Evolutionary conservation across 1,140 invertebrate species (phyloP).

Genomic region (Bombus consobrinus): DNA sequence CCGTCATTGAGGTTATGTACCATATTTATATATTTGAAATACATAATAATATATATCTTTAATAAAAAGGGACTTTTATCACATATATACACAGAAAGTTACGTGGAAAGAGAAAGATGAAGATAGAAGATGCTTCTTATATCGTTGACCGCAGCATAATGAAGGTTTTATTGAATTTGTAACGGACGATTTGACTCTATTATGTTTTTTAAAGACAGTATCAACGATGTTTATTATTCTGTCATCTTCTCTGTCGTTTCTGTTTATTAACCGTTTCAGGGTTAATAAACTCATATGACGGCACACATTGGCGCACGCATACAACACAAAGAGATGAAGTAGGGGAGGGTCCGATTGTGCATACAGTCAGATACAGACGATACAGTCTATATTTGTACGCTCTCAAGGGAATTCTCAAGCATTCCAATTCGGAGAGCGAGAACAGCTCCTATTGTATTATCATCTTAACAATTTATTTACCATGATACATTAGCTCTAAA

Average conservation of each 20-base stretch:
- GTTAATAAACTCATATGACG: conserved; percentile 81
- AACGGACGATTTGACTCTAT: neutral
- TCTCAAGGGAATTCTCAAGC: neutral
- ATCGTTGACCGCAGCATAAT: neutral
- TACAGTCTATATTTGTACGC: conserved; percentile 36
- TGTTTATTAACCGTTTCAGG: conserved; percentile 83
- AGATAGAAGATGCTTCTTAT: neutral
- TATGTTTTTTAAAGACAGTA: conserved; percentile 5
- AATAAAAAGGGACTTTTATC: neutral
- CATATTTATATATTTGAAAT: too few species aligned
- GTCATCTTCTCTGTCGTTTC: conserved; percentile 84
- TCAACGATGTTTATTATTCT: conserved; percentile 87
- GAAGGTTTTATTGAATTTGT: conserved; percentile 17
- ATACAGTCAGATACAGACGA: neutral
- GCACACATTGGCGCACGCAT: too few species aligned
- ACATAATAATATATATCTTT: neutral
- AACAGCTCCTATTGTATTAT: neutral
- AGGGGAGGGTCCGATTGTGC: neutral
- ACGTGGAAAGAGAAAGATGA: neutral
- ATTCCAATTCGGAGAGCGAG: neutral
- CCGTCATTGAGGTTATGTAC: too few species aligned
- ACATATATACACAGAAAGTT: neutral
- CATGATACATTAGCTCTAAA: neutral
- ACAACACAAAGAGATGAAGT: too few species aligned
- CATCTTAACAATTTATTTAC: neutral